phyloP scores from a whole-genome alignment of 92 coral and sea anemone genomes.

The Ricordea florida region DNA sequence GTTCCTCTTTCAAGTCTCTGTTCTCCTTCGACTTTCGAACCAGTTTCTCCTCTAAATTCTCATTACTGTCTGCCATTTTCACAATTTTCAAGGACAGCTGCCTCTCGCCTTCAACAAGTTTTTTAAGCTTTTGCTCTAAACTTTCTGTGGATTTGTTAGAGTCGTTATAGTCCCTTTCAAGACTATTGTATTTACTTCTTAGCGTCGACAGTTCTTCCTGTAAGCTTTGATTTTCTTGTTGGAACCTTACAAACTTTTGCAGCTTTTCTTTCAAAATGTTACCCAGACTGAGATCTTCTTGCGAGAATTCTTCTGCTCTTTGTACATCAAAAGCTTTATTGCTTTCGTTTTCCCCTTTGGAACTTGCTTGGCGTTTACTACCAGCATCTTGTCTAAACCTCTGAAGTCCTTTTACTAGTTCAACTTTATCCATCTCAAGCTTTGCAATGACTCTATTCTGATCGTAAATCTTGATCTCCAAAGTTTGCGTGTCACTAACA shows the following conservation, averaged over 20 bases:
- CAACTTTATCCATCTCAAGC: constrained; percentile 15
- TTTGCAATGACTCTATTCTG: constrained; percentile 23
- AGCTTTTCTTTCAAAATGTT: constrained; percentile 13
- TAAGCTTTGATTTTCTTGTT: constrained; percentile 20
- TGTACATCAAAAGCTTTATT: not conserved
- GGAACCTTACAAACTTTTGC: not conserved
- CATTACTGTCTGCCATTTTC: constrained; percentile 16
- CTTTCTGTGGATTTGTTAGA: constrained; percentile 17
- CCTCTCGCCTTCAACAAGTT: constrained; percentile 8
- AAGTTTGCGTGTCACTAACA: not conserved
- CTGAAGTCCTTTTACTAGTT: not conserved
- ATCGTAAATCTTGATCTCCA: constrained; percentile 17
- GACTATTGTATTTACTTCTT: not conserved
- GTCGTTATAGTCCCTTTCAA: constrained; percentile 33
- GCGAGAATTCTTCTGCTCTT: constrained; percentile 14
- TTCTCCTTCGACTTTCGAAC: constrained; percentile 17
- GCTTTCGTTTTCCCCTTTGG: not conserved
- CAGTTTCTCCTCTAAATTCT: not conserved
- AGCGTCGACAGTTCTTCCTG: not conserved
- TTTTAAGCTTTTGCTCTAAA: constrained; percentile 23
- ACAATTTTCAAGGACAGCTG: constrained; percentile 1
- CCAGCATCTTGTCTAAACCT: not conserved
- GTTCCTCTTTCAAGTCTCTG: constrained; percentile 30
- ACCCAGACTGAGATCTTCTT: not conserved
- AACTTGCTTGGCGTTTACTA: not conserved